These are phyloP conservation scores for Nymphalis io DNA, from an alignment of 1,140 invertebrate species.

Conservation along the genomic window DNA sequence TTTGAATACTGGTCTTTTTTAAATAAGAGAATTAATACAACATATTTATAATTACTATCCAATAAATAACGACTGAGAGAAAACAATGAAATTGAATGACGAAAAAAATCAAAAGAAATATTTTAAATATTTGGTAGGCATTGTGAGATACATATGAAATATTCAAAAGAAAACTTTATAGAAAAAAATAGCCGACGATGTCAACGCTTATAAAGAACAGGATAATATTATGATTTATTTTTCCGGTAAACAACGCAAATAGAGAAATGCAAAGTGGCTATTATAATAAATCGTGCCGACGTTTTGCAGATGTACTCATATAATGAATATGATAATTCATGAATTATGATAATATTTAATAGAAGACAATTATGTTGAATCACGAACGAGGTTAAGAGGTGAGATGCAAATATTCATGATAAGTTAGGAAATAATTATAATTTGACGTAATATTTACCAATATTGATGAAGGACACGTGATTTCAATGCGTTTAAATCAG, in stretches of 20 bases:
- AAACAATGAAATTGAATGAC: not conserved
- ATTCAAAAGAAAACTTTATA: constrained; percentile 15
- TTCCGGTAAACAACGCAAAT: constrained; percentile 31
- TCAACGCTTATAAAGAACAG: constrained; percentile 9
- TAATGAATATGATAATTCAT: constrained; percentile 29
- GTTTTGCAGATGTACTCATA: constrained; percentile 21
- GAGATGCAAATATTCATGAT: constrained; percentile 4
- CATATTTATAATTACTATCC: too few relatives aligned
- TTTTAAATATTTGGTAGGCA: not conserved
- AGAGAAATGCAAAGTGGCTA: constrained; percentile 25
- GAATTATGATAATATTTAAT: constrained; percentile 36
- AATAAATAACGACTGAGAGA: not conserved
- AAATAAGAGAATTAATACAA: too few relatives aligned
- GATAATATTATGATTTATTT: constrained; percentile 23
- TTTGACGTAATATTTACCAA: constrained; percentile 9
- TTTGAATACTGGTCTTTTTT: not conserved
- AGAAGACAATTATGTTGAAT: constrained; percentile 35
- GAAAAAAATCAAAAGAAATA: not conserved
- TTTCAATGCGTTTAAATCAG: not conserved
- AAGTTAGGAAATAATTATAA: constrained; percentile 14
- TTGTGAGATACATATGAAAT: not conserved
- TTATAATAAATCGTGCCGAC: constrained; percentile 33
- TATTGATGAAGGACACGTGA: not conserved
- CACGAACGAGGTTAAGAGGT: constrained; percentile 31
- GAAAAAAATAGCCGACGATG: constrained; percentile 14